Base-by-base conservation (phyloP, 2,888 invertebrate species). In the Empis livida region DNA sequence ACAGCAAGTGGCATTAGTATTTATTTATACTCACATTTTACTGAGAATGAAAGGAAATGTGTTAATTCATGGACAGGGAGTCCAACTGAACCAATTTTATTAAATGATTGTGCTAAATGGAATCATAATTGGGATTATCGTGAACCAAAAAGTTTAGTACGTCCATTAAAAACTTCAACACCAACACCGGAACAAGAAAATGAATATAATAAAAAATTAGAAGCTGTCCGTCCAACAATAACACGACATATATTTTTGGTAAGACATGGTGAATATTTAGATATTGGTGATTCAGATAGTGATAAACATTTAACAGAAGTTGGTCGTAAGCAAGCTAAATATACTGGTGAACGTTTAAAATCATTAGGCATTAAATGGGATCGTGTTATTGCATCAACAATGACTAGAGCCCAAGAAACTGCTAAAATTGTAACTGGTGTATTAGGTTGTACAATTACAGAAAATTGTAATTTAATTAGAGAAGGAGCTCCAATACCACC, bases 401-500 rank as follows among this genome's bases (percentile, higher is more conserved):
- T 97, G 94, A 80, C 83, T 0, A 73, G 97, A 53, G 97, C 97
- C 0, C 83, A 83, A 55, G 91, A 99, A 68, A 99, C 97, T 0
- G 88, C 90, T 0, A 72, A 77, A 11, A 80, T 95, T 31, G 91
- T 97, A 53, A 74, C 81, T 27, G 75, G 81, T 56, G 75, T 77
- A 58, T 71, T 96, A 42, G 75, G 75, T 70, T 67, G 70, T 43
- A 65, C 79, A 43, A 61, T 74, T 5, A 73, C 82, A 1, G 73
- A 75, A 47, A 73, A 82, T 55, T 88, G 88, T 61, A 76, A 80
- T 56, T 70, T 90, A 56, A 69, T 99, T 16, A 78, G 88, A 49
- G 97, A 99, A 69, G 99, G 99, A 1, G 89, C 93, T 0, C 97
- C 97, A 0, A 82, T 93, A 55, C 86, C 89, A 1, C 95, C 96